These are phyloP conservation scores for Pao palembangensis DNA, from an alignment of 2,113 vertebrate genomes.

Conservation along the genomic window DNA sequence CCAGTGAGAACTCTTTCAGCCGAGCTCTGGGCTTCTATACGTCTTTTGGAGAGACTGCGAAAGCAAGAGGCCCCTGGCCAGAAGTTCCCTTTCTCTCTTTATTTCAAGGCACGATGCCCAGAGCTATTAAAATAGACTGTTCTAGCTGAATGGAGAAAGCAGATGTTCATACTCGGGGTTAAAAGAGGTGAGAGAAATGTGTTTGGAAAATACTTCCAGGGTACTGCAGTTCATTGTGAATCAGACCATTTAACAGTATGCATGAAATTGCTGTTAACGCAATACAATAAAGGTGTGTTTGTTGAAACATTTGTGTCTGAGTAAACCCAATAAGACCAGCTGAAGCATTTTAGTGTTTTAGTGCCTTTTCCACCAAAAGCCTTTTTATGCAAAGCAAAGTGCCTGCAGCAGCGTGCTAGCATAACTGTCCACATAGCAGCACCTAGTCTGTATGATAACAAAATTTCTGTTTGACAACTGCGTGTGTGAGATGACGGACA, in stretches of 20 bases:
- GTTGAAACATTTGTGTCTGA: conserved; percentile 11
- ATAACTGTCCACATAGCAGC: neutral
- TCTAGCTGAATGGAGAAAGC: conserved; percentile 66
- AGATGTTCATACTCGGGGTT: conserved; percentile 69
- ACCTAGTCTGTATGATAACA: no score
- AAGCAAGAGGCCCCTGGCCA: conserved; percentile 52
- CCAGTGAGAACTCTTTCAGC: conserved; percentile 57
- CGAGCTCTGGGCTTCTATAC: conserved; percentile 38
- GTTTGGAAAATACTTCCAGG: conserved; percentile 43
- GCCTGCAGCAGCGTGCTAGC: conserved; percentile 1
- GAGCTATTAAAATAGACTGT: conserved; percentile 63
- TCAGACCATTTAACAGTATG: conserved; percentile 25
- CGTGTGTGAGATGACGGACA: no score
- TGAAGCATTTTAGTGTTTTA: conserved; percentile 6
- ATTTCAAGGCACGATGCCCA: conserved; percentile 65
- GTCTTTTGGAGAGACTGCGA: conserved; percentile 55
- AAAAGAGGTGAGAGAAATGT: conserved; percentile 67
- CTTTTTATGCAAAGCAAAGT: no score
- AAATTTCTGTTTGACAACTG: no score
- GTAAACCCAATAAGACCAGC: conserved; percentile 10
- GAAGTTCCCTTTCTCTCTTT: conserved; percentile 26
- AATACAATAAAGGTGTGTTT: conserved; percentile 18
- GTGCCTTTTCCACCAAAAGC: no score
- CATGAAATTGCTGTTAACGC: conserved; percentile 26
- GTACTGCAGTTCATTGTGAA: conserved; percentile 43